Evolutionary conservation across 2,888 invertebrate genomes (phyloP).

Genomic region (Galeopsomyia nigrocyanea): DNA sequence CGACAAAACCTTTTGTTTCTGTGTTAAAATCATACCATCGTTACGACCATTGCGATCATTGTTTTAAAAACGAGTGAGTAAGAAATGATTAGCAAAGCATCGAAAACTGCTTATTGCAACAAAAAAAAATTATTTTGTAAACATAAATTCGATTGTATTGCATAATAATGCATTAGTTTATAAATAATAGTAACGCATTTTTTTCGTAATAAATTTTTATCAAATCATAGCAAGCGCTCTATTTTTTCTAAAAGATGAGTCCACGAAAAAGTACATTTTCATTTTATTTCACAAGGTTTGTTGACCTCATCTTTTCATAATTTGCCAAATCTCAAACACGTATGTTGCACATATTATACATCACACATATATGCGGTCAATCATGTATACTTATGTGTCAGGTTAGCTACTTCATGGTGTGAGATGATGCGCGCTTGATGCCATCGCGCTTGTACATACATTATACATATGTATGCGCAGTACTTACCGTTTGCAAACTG

Average conservation of each 20-base stretch:
- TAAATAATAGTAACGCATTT: constrained; percentile 7
- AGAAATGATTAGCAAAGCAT: neutral
- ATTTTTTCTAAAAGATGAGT: constrained; percentile 1
- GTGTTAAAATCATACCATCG: constrained; percentile 44
- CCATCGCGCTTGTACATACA: no score
- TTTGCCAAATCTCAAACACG: no score
- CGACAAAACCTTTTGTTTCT: constrained; percentile 43
- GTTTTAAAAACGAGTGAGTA: constrained; percentile 45
- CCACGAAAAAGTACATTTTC: no score
- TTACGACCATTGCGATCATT: constrained; percentile 42
- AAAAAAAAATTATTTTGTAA: constrained; percentile 30
- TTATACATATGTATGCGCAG: no score
- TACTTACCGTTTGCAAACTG: no score
- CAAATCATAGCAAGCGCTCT: constrained; percentile 11
- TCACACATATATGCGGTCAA: no score
- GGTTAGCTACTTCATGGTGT: no score
- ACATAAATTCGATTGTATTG: constrained; percentile 26
- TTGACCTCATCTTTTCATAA: no score
- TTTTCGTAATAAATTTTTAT: constrained; percentile 28
- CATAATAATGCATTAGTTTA: constrained; percentile 33
- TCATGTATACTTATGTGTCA: no score
- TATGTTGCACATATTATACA: no score
- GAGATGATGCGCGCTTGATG: no score
- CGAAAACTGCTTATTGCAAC: constrained; percentile 7
- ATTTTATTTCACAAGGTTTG: no score